Percentiles rank a stretch among this genome's conserved stretches.
Evolutionary conservation across 2,888 invertebrate species (phyloP).

Genomic region (Coremacera marginata): DNA sequence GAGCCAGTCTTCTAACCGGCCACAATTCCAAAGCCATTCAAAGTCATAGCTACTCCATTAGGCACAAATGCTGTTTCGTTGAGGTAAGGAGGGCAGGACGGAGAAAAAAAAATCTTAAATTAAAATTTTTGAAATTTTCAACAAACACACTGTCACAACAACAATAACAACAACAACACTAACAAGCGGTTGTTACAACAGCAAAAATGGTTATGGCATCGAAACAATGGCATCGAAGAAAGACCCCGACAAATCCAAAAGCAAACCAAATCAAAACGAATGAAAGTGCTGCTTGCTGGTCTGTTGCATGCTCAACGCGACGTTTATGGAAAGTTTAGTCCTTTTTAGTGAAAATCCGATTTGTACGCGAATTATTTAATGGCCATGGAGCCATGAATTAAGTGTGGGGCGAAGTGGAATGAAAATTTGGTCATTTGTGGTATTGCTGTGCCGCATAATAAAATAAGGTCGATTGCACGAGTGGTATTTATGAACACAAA

Average conservation of each 20-base stretch:
- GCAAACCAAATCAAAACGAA: constrained; percentile 1
- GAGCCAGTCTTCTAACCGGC: constrained; percentile 38
- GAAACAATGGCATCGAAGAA: constrained; percentile 10
- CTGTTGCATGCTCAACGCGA: constrained; percentile 3
- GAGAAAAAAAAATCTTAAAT: constrained; percentile 68
- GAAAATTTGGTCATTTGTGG: neutral
- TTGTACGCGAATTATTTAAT: constrained; percentile 35
- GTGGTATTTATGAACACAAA: constrained; percentile 12
- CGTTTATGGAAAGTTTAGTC: constrained; percentile 34
- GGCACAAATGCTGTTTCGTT: constrained; percentile 19
- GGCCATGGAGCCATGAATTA: neutral
- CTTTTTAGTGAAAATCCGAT: constrained; percentile 34
- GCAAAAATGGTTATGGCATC: neutral
- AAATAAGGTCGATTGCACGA: neutral
- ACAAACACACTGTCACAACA: constrained; percentile 37
- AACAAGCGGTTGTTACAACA: neutral
- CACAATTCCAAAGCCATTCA: neutral
- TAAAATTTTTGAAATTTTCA: constrained; percentile 69
- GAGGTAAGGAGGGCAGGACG: constrained; percentile 53
- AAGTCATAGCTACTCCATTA: constrained; percentile 20
- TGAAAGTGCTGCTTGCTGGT: neutral
- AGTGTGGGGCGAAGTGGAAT: neutral
- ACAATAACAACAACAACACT: constrained; percentile 20
- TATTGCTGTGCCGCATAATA: no score
- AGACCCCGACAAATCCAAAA: constrained; percentile 3